Evolutionary conservation across 2,888 invertebrate genomes (phyloP).

Genomic region (Sphaeridia pumilis): DNA sequence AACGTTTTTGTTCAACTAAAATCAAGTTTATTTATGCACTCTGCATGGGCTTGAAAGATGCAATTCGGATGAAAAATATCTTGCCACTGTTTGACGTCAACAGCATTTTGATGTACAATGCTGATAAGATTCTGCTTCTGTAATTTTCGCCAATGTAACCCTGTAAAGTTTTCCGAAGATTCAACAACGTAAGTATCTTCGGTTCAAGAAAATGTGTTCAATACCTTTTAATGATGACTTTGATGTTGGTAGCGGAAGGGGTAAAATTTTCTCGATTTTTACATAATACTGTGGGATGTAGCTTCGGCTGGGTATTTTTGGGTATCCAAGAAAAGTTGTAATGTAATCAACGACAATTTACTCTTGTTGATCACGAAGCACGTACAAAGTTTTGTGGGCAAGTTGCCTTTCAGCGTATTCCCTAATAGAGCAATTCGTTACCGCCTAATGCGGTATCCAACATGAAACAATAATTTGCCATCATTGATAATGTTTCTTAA

Average conservation of each 20-base stretch:
- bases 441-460: slow-evolving; percentile 15
- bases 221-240: too few species aligned
- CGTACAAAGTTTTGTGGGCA: not conserved
- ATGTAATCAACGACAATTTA: too few species aligned
- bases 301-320: too few species aligned
- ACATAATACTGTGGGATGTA: too few species aligned
- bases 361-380: not conserved
- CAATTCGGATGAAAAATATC: slow-evolving; percentile 16
- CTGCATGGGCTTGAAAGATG: slow-evolving; percentile 14
- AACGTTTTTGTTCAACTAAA: slow-evolving; percentile 8
- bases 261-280: too few species aligned
- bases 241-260: too few species aligned
- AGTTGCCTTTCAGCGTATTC: not conserved
- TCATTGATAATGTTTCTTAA: too few species aligned
- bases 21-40: slow-evolving; percentile 15
- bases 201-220: too few species aligned
- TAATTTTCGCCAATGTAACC: not conserved
- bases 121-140: slow-evolving; percentile 16
- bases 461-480: slow-evolving; percentile 20
- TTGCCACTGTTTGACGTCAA: slow-evolving; percentile 15
- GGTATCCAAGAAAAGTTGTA: too few species aligned
- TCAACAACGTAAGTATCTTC: not conserved
- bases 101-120: slow-evolving; percentile 12
- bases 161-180: not conserved
- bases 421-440: slow-evolving; percentile 19